phyloP scores from a whole-genome alignment of 2,113 vertebrate species.

The Romanogobio albipinnatus region DNA sequence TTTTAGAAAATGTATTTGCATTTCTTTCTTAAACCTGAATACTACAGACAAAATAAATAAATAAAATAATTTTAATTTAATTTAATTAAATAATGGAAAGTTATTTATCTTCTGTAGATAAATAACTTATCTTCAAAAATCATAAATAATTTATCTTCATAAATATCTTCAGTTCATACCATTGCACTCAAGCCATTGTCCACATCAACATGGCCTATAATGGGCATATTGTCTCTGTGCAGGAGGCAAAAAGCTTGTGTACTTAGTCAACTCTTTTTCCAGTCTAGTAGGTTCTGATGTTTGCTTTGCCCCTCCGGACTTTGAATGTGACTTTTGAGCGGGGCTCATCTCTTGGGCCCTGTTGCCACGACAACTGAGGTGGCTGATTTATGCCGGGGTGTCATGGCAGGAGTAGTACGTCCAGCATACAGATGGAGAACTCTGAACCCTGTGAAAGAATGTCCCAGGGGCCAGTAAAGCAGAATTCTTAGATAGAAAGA shows the following conservation, averaged over 20 bases:
- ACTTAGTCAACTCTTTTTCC: conserved; percentile 75
- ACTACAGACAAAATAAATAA: neutral
- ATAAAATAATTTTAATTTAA: no score
- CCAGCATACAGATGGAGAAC: conserved; percentile 63
- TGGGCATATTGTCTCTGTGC: conserved; percentile 64
- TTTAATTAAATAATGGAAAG: neutral
- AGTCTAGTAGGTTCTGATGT: conserved; percentile 77
- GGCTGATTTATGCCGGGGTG: conserved; percentile 47
- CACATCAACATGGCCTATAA: conserved; percentile 50
- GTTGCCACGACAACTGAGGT: conserved; percentile 66
- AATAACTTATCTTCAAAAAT: no score
- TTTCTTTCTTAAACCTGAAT: no score
- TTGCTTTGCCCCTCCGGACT: conserved; percentile 66
- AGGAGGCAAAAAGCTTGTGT: conserved; percentile 69
- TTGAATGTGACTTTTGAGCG: conserved; percentile 73
- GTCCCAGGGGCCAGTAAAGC: neutral
- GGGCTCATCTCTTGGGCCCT: conserved; percentile 60
- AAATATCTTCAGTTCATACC: neutral
- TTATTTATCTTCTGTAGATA: neutral
- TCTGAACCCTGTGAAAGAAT: conserved; percentile 41
- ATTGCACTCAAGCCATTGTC: conserved; percentile 46
- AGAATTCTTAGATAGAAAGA: conserved; percentile 12
- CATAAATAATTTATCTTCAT: no score
- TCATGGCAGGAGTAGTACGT: conserved; percentile 56
- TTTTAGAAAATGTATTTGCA: no score